phyloP scores from a whole-genome alignment of 2,113 vertebrate genomes.

The Poeciliopsis turrubarensis region DNA sequence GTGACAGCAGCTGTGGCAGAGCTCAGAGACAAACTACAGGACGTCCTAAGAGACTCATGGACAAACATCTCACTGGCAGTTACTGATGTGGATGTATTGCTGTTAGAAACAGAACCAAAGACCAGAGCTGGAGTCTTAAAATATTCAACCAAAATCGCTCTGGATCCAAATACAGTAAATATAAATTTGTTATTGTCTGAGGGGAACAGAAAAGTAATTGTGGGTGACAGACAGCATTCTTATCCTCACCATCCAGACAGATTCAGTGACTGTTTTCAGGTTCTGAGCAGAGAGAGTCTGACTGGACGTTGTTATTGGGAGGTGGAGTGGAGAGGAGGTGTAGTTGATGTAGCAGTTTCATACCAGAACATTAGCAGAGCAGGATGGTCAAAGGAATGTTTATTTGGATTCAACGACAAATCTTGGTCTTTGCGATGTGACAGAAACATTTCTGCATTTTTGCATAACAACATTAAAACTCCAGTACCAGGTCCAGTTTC shows the following conservation, averaged over 20 bases:
- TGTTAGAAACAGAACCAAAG: too few relatives aligned
- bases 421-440: too few relatives aligned
- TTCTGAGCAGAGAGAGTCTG: too few relatives aligned
- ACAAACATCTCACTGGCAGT: too few relatives aligned
- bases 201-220: not conserved
- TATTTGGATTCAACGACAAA: too few relatives aligned
- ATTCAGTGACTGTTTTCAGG: too few relatives aligned
- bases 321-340: not conserved
- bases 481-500: too few relatives aligned
- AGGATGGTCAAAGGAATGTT: too few relatives aligned
- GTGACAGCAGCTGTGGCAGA: not conserved
- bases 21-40: not conserved
- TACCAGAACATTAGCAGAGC: constrained; percentile 8
- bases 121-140: not conserved
- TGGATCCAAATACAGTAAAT: constrained; percentile 14
- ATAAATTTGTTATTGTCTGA: not conserved
- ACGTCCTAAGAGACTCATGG: too few relatives aligned
- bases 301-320: constrained; percentile 29
- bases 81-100: too few relatives aligned
- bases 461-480: too few relatives aligned
- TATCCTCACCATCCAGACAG: not conserved
- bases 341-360: rapidly evolving
- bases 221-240: rapidly evolving
- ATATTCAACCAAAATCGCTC: not conserved
- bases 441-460: too few relatives aligned